phyloP scores from a whole-genome alignment of 2,113 vertebrate species.

The Dromaius novaehollandiae region DNA sequence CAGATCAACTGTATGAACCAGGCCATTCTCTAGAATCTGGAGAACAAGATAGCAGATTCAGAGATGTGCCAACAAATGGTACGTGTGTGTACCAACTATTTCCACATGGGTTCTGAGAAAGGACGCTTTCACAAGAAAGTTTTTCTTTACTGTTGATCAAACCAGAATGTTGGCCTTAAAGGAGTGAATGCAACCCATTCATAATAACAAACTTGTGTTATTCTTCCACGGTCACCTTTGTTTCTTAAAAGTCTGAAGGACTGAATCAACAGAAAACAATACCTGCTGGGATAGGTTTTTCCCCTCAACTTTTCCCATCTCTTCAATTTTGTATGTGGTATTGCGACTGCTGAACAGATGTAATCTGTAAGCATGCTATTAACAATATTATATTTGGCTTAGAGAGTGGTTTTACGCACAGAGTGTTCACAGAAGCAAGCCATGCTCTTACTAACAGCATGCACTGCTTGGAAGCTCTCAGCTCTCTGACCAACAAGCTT shows the following conservation, averaged over 20 bases:
- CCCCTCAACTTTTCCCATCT: background rate
- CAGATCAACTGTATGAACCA: background rate
- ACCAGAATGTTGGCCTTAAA: conserved; percentile 39
- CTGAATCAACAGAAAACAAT: conserved; percentile 3
- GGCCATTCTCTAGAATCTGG: background rate
- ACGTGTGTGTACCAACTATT: conserved; percentile 4
- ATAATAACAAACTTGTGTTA: background rate
- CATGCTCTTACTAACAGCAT: background rate
- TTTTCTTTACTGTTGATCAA: conserved; percentile 27
- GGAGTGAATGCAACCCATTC: rapidly evolving
- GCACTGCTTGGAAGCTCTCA: rapidly evolving
- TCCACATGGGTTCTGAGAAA: background rate
- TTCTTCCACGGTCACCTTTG: rapidly evolving
- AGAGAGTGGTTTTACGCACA: rapidly evolving
- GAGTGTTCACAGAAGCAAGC: background rate
- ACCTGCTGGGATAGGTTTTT: background rate
- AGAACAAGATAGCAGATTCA: background rate
- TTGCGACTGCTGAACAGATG: background rate
- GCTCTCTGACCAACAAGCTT: background rate
- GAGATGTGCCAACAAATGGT: background rate
- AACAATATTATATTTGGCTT: background rate
- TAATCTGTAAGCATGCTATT: background rate
- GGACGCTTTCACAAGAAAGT: background rate
- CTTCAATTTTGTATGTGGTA: background rate
- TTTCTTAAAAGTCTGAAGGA: background rate